Evolutionary conservation across 2,888 invertebrate species (phyloP).

Genomic region (Allolobophora icterica): DNA sequence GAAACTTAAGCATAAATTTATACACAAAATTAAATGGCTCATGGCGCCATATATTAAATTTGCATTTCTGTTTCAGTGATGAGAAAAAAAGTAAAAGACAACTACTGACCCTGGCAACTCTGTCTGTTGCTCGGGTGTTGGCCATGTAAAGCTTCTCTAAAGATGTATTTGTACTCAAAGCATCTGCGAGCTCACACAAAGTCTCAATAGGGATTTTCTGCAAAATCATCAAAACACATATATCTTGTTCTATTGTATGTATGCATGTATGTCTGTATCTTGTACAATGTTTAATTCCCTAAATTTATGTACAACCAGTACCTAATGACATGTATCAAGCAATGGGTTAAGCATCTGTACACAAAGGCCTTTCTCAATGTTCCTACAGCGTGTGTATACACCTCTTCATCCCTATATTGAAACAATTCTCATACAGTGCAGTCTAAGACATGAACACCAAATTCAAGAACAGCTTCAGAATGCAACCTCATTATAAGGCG

Average conservation of each 20-base stretch:
- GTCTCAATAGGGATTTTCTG: constrained; percentile 96
- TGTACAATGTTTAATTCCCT: not conserved
- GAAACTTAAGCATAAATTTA: not conserved
- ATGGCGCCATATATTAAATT: not conserved
- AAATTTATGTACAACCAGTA: too few relatives aligned
- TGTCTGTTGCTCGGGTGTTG: constrained; percentile 91
- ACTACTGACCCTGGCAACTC: constrained; percentile 73
- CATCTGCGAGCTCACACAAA: constrained; percentile 82
- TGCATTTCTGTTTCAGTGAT: not conserved
- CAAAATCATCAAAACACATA: constrained; percentile 56
- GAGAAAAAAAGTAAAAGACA: not conserved
- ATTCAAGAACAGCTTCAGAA: too few relatives aligned
- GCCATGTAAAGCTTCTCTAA: constrained; percentile 89
- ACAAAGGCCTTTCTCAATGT: too few relatives aligned
- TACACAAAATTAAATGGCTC: not conserved
- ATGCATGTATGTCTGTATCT: too few relatives aligned
- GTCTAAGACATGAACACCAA: too few relatives aligned
- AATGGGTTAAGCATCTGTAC: too few relatives aligned
- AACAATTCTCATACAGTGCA: too few relatives aligned
- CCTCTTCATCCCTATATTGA: too few relatives aligned
- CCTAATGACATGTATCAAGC: too few relatives aligned
- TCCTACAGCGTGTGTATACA: too few relatives aligned
- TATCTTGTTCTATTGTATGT: not conserved
- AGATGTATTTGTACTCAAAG: constrained; percentile 85
- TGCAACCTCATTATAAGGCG: too few relatives aligned